Evolutionary conservation across 2,113 vertebrate genomes (phyloP).

Genomic region (Heliornis fulica): DNA sequence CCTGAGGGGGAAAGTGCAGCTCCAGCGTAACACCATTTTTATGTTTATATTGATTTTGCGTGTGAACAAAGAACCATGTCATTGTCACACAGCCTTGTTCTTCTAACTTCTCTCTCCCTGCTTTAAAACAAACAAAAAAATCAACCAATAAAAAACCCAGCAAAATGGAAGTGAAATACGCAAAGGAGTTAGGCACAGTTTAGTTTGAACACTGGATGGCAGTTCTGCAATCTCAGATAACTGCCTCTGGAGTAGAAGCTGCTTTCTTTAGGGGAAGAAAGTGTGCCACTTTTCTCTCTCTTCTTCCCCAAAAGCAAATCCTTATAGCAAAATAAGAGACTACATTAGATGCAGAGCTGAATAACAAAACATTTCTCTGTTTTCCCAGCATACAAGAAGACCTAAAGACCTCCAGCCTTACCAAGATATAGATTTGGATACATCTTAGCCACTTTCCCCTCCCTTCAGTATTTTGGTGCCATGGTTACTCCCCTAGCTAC

Average conservation of each 20-base stretch:
- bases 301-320: background rate
- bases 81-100: background rate
- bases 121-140: background rate
- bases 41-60: background rate
- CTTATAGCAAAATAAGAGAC: background rate
- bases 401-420: background rate
- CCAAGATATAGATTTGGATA: background rate
- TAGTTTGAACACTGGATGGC: background rate
- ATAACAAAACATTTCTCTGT: background rate
- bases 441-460: background rate
- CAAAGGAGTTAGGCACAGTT: background rate
- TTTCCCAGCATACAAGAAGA: background rate
- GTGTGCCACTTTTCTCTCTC: background rate
- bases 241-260: background rate
- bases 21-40: background rate
- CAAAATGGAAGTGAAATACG: background rate
- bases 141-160: background rate
- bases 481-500: background rate
- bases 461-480: background rate
- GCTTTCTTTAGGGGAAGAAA: background rate
- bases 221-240: background rate
- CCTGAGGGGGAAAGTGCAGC: background rate
- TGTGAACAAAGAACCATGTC: background rate
- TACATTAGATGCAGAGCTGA: background rate
- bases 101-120: background rate